phyloP scores from a whole-genome alignment of 1,140 invertebrate species.

The Samia ricini region DNA sequence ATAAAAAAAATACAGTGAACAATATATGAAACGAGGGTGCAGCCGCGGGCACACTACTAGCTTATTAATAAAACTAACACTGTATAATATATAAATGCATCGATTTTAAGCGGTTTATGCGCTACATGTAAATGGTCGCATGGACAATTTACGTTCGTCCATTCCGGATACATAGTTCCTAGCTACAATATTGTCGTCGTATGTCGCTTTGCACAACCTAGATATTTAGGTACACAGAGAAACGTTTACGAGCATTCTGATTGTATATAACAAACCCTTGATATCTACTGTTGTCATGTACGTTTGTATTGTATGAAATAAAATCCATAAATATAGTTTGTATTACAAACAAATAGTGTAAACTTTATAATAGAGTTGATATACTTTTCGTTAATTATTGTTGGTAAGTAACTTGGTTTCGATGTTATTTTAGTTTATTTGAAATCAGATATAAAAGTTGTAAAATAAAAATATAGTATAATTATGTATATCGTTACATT shows the following conservation, averaged over 20 bases:
- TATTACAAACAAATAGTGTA: too few species aligned
- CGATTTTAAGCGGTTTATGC: slow-evolving; percentile 15
- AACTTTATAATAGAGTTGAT: too few species aligned
- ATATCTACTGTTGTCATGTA: neutral
- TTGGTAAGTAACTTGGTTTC: too few species aligned
- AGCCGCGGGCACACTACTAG: too few species aligned
- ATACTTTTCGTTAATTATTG: too few species aligned
- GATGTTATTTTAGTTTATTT: too few species aligned
- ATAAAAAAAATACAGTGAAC: too few species aligned
- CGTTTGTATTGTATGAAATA: neutral
- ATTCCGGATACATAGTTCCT: slow-evolving; percentile 12
- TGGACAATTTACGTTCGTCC: slow-evolving; percentile 33
- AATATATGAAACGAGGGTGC: too few species aligned
- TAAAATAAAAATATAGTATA: too few species aligned
- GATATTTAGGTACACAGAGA: neutral
- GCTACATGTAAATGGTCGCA: slow-evolving; percentile 29
- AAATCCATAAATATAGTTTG: neutral
- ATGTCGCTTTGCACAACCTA: slow-evolving; percentile 8
- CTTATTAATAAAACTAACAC: too few species aligned
- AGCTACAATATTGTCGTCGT: slow-evolving; percentile 23
- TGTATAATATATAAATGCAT: neutral
- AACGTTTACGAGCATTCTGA: neutral
- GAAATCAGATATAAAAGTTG: too few species aligned
- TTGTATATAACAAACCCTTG: neutral
- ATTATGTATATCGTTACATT: too few species aligned